A percentile compares a stretch with the other conserved stretches of the same genome.
Conservation (phyloP, 2,113 vertebrate genomes). For the Polyodon spathula region DNA sequence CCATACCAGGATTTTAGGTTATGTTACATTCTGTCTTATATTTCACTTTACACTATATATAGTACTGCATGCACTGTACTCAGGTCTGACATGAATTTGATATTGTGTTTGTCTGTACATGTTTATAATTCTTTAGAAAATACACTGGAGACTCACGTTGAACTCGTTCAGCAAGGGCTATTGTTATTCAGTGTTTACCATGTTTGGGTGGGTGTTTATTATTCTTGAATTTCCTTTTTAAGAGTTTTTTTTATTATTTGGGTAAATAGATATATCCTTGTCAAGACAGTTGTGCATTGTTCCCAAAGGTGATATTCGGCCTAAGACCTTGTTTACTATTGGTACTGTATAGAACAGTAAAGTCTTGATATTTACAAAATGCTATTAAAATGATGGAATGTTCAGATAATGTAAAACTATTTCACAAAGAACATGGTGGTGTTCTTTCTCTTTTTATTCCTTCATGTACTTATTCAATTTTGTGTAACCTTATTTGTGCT, state of each 20-base stretch:
- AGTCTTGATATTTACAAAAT: no score
- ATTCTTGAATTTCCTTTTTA: constrained; percentile 35
- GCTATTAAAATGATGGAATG: no score
- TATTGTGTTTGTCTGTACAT: background rate
- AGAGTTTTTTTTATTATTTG: constrained; percentile 22
- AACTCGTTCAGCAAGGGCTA: background rate
- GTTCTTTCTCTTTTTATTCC: no score
- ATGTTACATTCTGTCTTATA: no score
- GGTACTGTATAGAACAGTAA: background rate
- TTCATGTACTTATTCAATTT: no score
- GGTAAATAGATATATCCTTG: constrained; percentile 20
- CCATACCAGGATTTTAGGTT: no score
- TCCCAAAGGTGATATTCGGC: constrained; percentile 29
- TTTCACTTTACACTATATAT: no score
- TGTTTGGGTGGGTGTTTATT: constrained; percentile 47
- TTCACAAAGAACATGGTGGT: no score
- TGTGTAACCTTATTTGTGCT: no score
- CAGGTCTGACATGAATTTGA: background rate
- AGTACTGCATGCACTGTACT: no score
- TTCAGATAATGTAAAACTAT: no score
- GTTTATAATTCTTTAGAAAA: background rate
- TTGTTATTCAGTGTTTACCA: background rate
- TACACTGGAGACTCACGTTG: background rate
- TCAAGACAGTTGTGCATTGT: constrained; percentile 19
- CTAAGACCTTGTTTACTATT: constrained; percentile 37